These are phyloP conservation scores for Chrysaora quinquecirrha DNA, from an alignment of 30 jellyfish, hydroid and myxozoan species.

Conservation along the genomic window DNA sequence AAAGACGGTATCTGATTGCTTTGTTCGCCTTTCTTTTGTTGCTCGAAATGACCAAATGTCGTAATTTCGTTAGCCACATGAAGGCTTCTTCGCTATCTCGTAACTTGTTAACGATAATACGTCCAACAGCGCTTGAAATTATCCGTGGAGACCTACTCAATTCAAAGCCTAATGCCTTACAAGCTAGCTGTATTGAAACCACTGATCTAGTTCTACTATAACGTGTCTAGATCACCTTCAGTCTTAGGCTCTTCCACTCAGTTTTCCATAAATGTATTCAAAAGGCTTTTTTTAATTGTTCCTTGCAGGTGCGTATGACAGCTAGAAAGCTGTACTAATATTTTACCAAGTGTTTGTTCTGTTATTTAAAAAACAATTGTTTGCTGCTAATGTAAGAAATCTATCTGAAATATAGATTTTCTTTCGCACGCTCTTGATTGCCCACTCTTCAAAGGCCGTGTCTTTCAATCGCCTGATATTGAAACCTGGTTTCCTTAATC, in stretches of 20 bases:
- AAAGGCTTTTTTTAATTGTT: constrained; percentile 58
- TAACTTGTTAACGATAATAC: no score
- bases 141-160: no score
- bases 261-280: constrained; percentile 21
- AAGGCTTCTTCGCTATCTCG: no score
- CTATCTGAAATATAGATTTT: background rate
- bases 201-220: no score
- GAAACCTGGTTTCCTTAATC: no score
- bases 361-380: constrained; percentile 72
- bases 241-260: no score
- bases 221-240: no score
- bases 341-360: constrained; percentile 54
- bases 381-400: constrained; percentile 13
- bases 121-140: no score
- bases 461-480: no score
- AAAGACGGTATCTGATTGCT: constrained; percentile 66
- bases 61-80: no score
- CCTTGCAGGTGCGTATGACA: constrained; percentile 65
- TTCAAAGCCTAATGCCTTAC: no score
- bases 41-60: constrained; percentile 70
- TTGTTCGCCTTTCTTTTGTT: constrained; percentile 37
- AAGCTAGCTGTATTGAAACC: no score
- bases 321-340: constrained; percentile 74
- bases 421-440: background rate
- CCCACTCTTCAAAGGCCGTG: background rate